These are phyloP conservation scores for Collichthys lucidus DNA, from an alignment of 2,113 vertebrate genomes.

Conservation along the genomic window DNA sequence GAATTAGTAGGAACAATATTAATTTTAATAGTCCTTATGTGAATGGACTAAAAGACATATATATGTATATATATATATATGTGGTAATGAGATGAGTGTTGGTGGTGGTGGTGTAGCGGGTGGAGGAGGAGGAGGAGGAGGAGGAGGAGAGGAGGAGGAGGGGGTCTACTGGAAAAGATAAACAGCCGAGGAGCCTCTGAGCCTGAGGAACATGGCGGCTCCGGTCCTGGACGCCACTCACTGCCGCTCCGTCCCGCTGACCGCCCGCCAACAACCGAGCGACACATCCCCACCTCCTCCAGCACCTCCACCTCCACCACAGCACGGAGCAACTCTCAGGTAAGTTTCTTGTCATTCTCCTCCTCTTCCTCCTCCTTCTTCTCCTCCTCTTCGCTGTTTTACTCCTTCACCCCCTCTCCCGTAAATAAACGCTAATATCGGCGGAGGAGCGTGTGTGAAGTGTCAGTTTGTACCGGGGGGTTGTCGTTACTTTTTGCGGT, in stretches of 20 bases:
- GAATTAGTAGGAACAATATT: too few species aligned
- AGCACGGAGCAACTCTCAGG: conserved; percentile 57
- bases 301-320: background rate
- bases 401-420: conserved; percentile 12
- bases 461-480: conserved; percentile 13
- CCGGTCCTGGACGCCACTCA: conserved; percentile 54
- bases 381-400: background rate
- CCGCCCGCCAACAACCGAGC: too few species aligned
- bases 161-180: conserved; percentile 64
- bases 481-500: too few species aligned
- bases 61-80: too few species aligned
- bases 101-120: conserved; percentile 4
- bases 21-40: too few species aligned
- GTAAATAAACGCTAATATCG: background rate
- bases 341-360: conserved; percentile 58
- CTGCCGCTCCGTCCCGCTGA: conserved; percentile 59
- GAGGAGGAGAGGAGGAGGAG: background rate
- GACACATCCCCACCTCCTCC: background rate
- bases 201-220: conserved; percentile 78
- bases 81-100: conserved; percentile 62
- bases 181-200: conserved; percentile 72
- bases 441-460: background rate
- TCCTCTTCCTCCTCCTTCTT: background rate
- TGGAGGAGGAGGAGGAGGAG: background rate
- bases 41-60: too few species aligned